Base-by-base conservation (phyloP, 2,888 invertebrate genomes). In the Tenthredo notha region DNA sequence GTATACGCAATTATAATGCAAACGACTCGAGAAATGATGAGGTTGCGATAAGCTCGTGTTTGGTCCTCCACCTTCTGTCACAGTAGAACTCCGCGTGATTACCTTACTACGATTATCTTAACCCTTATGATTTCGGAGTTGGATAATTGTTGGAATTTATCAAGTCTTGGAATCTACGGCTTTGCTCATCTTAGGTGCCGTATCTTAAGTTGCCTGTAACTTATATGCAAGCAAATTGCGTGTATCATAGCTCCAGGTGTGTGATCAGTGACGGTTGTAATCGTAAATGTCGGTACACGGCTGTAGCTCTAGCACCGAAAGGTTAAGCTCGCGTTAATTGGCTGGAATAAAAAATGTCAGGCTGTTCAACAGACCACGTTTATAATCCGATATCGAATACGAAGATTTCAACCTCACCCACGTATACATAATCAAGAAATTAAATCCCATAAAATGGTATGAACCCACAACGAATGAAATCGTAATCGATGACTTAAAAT, bases 1-100 rank as follows among this genome's bases (percentile, higher is more conserved):
- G 83, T 84, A 43, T 58, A 15, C 29, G 61, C 84, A 61, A 85
- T 84, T 85, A 84, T 43, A 61, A 84, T 85, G 29, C 83, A 83
- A 67, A 83, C 83, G 18, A 70, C 47, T 83, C 25, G 18, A 47
- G 83, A 33, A 47, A 83, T 25, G 83, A 83, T 83, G 70, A 58
- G 70, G 50, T 47, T 50, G 47, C 67, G 83, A 83, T 65, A 67
- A 83, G 67, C 67, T 82, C 18, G 7, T 83, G 43, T 29, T 70
- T 67, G 10, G 65, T 67, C 67, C 25, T 67, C 33, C 25, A 33
- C 67, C 67, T 67, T 67, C 67, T 67, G 67, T 67, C 61, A 67
- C 33, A 33, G 67, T 33, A 67, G 67, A 33, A 29, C 37, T n/a
- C 43, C 80, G 15, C 33, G 80, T 25, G 65, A 80, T 80, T 80